Evolutionary conservation across 2,113 vertebrate genomes (phyloP).

Genomic region (Phrynosoma blainvillii): DNA sequence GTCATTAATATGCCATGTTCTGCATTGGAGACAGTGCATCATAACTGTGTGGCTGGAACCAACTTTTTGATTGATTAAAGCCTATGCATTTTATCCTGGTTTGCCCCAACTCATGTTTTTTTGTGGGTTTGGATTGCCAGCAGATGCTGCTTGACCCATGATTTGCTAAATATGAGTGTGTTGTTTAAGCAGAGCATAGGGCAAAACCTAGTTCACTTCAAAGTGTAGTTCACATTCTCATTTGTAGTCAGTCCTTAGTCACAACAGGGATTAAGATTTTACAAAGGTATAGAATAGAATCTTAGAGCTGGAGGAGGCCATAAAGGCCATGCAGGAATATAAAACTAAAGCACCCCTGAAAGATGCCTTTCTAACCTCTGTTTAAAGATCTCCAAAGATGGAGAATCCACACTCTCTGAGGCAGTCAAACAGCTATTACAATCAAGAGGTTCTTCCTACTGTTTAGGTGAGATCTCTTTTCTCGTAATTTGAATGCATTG

Average conservation of each 20-base stretch:
- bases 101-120: neutral
- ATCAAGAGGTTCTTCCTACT: too few species aligned
- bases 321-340: too few species aligned
- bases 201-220: neutral
- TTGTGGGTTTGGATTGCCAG: neutral
- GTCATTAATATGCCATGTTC: conserved; percentile 40
- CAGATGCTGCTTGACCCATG: neutral
- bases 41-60: conserved; percentile 24
- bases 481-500: too few species aligned
- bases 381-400: too few species aligned
- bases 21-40: conserved; percentile 38
- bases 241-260: neutral
- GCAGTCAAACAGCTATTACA: too few species aligned
- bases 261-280: too few species aligned
- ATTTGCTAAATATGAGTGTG: neutral
- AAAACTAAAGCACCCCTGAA: too few species aligned
- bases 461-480: too few species aligned
- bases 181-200: neutral
- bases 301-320: too few species aligned
- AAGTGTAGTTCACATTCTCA: neutral
- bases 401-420: too few species aligned
- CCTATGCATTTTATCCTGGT: neutral
- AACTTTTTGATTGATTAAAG: conserved; percentile 25
- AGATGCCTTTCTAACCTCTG: too few species aligned
- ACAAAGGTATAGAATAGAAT: neutral